phyloP scores from a whole-genome alignment of 2,113 vertebrate species.

The Corythaixoides concolor region DNA sequence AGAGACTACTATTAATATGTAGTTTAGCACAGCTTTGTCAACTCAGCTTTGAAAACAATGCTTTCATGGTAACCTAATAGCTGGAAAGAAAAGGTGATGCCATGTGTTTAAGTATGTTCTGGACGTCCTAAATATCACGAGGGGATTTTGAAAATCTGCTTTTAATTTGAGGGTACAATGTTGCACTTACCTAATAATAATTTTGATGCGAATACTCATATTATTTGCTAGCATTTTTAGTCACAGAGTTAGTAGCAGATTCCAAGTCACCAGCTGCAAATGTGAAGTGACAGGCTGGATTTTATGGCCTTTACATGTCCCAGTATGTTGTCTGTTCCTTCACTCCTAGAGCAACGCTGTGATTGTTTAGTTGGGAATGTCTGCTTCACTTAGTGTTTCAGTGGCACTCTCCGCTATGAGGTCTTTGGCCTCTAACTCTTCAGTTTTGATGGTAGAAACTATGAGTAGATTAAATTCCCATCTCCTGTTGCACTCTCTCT shows the following conservation, averaged over 20 bases:
- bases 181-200: not conserved
- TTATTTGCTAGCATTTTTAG: not conserved
- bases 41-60: not conserved
- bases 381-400: not conserved
- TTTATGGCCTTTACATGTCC: not conserved
- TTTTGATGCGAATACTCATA: not conserved
- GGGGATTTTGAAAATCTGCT: not conserved
- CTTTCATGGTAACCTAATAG: not conserved
- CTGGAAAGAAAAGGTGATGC: not conserved
- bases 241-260: not conserved
- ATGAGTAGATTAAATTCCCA: not conserved
- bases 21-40: not conserved
- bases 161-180: not conserved
- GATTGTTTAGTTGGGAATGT: not conserved
- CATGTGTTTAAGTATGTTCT: not conserved
- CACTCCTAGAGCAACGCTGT: not conserved
- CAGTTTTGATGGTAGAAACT: not conserved
- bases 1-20: not conserved
- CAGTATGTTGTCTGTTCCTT: not conserved
- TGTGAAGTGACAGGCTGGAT: not conserved
- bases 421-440: not conserved
- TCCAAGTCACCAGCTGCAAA: not conserved
- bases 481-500: not conserved
- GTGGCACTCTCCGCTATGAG: not conserved
- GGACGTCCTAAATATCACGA: not conserved